Percentiles rank a stretch among this genome's conserved stretches.
Evolutionary conservation across 2,888 invertebrate genomes (phyloP).

Genomic region (Stenchaetothrips biformis): DNA sequence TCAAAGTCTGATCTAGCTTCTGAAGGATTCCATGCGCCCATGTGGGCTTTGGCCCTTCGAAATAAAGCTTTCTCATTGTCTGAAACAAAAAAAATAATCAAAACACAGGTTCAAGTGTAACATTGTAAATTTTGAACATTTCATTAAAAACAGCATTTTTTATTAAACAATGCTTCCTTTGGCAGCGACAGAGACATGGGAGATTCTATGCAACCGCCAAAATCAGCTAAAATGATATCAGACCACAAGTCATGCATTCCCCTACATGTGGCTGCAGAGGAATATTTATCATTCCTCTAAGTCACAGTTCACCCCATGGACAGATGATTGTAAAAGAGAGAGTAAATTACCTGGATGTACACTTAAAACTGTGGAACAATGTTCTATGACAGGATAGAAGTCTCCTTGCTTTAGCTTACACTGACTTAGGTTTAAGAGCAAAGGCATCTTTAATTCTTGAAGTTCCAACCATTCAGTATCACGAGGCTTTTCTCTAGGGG

Average conservation of each 20-base stretch:
- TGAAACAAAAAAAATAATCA: conserved; percentile 45
- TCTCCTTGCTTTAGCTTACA: conserved; percentile 80
- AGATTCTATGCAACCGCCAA: not conserved
- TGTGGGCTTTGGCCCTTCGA: conserved; percentile 84
- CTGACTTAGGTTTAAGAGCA: conserved; percentile 85
- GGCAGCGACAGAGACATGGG: too few species aligned
- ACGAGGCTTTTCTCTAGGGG: conserved; percentile 82
- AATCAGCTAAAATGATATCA: not conserved
- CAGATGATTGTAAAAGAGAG: not conserved
- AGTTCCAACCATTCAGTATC: conserved; percentile 82
- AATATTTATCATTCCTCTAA: not conserved
- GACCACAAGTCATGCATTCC: not conserved
- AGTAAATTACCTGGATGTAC: conserved; percentile 62
- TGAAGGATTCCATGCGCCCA: conserved; percentile 84
- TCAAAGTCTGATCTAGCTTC: conserved; percentile 69
- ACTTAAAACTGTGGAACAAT: conserved; percentile 81
- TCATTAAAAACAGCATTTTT: conserved; percentile 26
- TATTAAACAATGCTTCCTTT: not conserved
- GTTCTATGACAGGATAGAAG: conserved; percentile 86
- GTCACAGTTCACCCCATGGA: not conserved
- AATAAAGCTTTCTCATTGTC: conserved; percentile 92
- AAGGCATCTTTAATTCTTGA: conserved; percentile 75
- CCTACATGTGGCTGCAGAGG: too few species aligned
- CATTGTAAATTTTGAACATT: not conserved
- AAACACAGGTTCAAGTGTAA: not conserved